Evolutionary conservation across 2,888 invertebrate species (phyloP).

Genomic region (Pimpla rufipes): DNA sequence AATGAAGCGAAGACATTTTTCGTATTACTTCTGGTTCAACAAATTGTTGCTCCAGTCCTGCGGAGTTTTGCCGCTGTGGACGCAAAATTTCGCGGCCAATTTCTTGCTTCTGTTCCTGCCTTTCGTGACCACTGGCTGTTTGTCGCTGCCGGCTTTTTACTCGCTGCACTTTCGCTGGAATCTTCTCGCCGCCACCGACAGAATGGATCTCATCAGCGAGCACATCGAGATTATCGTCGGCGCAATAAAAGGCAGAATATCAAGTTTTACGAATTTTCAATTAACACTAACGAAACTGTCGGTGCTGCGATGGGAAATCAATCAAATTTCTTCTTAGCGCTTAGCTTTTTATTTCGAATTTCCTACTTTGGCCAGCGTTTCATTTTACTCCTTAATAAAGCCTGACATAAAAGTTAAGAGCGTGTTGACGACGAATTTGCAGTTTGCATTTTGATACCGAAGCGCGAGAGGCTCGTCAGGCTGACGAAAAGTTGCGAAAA

Average conservation of each 20-base stretch:
- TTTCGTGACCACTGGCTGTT: conserved; percentile 16
- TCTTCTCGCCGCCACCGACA: background rate
- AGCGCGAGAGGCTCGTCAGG: conserved; percentile 5
- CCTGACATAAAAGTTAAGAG: conserved; percentile 2
- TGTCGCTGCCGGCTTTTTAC: conserved; percentile 37
- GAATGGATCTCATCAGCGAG: conserved; percentile 28
- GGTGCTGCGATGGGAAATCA: too few species aligned
- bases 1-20: conserved; percentile 46
- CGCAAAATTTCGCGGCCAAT: too few species aligned
- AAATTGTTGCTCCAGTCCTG: conserved; percentile 31
- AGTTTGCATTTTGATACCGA: conserved; percentile 18
- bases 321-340: too few species aligned
- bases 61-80: conserved; percentile 37
- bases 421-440: background rate
- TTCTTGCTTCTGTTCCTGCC: background rate
- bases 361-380: too few species aligned
- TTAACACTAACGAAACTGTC: too few species aligned
- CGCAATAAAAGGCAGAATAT: conserved; percentile 41
- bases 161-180: conserved; percentile 37
- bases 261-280: too few species aligned
- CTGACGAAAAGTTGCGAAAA: conserved; percentile 63
- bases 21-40: conserved; percentile 54
- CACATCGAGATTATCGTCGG: conserved; percentile 8
- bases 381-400: too few species aligned
- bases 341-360: too few species aligned